Base-by-base conservation (phyloP, 2,113 vertebrate genomes). In the Chauna torquata region DNA sequence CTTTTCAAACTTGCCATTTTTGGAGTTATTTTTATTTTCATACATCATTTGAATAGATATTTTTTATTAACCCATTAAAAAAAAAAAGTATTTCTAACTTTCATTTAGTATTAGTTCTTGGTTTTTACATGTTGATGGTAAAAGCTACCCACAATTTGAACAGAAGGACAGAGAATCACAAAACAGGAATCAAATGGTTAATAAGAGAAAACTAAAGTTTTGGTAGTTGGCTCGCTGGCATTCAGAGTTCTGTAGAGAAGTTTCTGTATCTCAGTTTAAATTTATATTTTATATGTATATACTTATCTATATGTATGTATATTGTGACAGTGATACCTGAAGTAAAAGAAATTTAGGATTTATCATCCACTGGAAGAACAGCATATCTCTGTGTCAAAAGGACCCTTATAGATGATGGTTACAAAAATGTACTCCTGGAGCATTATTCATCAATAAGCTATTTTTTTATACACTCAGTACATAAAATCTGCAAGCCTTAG, bases 401-500 rank as follows among this genome's bases (percentile, higher is more conserved):
- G 61, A 86, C 71, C 27, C 65, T 97, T 95, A 58, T 71, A 95
- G 71, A 88, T 82, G 94, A 92, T 88, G 87, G 87, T 64, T 97
- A 94, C 86, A 66, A 95, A 97, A 97, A 94, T 90, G 82, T 84
- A 88, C 49, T 95, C 76, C 85, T 94, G 76, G 40, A 94, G 75
- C 69, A 83, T 91, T 96, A 94, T 92, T 97, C 85, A 84, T 88
- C 88, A 95, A 65, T 8, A 96, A 96, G 85, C 86, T 93, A 91
- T 96, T 95, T 97, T 79, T 95, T 94, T 84, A 91, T 86, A 85
- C 54, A 70, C 71, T 95, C 28, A 69, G 61, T 85, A 92, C 78
- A 79, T 96, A 95, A 95, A 96, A 95, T 95, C 96, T 97, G 97
- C 95, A 97, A 91, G 59, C 38, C 74, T 95, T 91, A 98, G 96